These are phyloP conservation scores for Myodes glareolus DNA, from an alignment of 2,113 vertebrate genomes.

Conservation along the genomic window DNA sequence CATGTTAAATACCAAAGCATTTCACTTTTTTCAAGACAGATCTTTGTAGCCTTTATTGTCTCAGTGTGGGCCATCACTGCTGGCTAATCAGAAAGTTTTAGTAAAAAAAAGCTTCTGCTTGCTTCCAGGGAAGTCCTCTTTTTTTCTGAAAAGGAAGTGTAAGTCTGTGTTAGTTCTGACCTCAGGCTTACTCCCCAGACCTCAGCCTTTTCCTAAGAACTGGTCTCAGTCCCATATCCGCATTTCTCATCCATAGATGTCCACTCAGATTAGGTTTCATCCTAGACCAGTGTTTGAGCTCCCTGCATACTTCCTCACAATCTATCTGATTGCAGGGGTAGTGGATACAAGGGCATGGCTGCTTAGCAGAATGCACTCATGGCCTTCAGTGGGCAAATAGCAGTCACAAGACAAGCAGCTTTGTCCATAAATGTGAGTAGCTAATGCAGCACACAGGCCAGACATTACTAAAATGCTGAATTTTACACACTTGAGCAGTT, in stretches of 20 bases:
- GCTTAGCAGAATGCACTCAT: background rate
- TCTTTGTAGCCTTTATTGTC: background rate
- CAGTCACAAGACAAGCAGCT: background rate
- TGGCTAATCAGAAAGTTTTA: no score
- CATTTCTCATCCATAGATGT: constrained; percentile 92
- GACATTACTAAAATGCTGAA: no score
- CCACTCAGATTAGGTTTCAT: constrained; percentile 84
- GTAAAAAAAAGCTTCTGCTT: no score
- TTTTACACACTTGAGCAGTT: background rate
- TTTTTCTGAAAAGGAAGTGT: constrained; percentile 56
- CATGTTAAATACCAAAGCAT: background rate
- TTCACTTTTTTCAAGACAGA: background rate
- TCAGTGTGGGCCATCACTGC: no score
- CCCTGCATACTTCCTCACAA: background rate
- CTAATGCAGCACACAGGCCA: background rate
- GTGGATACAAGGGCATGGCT: background rate
- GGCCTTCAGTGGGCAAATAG: background rate
- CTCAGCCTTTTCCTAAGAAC: background rate
- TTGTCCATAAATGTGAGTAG: background rate
- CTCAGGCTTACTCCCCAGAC: no score
- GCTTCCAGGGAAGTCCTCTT: background rate
- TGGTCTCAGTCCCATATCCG: constrained; percentile 96
- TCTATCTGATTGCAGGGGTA: background rate
- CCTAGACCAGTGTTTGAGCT: constrained; percentile 84
- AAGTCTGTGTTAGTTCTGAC: background rate